Evolutionary conservation across 2,888 invertebrate species (phyloP).

Genomic region (Pterobdella sp.): DNA sequence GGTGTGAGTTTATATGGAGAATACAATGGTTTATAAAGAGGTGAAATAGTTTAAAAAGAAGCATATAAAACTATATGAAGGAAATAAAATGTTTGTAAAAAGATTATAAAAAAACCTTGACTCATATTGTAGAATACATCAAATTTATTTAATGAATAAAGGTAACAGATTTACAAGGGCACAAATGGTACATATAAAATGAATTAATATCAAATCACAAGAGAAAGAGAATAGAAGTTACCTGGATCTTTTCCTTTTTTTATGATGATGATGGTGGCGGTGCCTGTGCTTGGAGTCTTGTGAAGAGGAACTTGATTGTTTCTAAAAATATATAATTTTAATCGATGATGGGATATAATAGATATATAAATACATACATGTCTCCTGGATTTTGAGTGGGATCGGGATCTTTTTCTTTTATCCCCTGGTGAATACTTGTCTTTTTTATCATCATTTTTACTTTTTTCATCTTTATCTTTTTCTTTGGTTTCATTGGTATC

Average conservation of each 20-base stretch:
- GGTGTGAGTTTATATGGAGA: background rate
- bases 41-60: background rate
- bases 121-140: no score
- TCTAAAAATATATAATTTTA: no score
- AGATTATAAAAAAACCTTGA: no score
- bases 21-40: background rate
- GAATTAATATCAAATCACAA: no score
- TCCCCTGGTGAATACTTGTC: background rate
- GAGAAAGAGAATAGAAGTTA: background rate
- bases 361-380: background rate
- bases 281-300: background rate
- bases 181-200: no score
- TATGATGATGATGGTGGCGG: background rate
- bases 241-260: conserved; percentile 15
- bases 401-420: conserved; percentile 6
- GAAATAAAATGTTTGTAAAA: no score
- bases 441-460: background rate
- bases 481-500: background rate
- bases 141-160: no score
- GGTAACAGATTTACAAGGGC: no score
- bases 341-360: background rate
- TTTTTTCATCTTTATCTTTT: conserved; percentile 8
- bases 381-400: background rate
- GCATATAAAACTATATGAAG: no score
- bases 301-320: conserved; percentile 1